Conservation (phyloP, 2,113 vertebrate species). For the Piprites chloris region DNA sequence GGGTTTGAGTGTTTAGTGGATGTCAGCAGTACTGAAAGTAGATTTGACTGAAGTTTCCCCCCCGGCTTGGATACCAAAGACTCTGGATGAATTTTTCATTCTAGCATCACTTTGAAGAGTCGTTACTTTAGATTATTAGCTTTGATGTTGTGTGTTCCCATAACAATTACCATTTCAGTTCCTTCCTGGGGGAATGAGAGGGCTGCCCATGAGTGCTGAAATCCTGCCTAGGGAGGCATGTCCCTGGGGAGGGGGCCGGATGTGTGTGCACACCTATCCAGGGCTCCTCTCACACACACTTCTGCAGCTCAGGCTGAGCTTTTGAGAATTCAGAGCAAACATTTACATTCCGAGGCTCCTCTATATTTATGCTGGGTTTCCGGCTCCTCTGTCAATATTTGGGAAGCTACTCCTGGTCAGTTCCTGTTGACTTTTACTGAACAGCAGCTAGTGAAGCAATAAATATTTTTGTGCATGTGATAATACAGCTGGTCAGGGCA, state of each 20-base stretch:
- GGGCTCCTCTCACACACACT: background rate
- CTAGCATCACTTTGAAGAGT: background rate
- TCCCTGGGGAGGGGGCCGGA: background rate
- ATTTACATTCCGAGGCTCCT: slow-evolving; percentile 63
- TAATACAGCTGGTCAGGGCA: slow-evolving; percentile 27
- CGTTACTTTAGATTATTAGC: background rate
- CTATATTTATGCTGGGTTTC: slow-evolving; percentile 42
- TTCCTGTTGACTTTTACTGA: slow-evolving; percentile 58
- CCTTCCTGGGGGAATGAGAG: background rate
- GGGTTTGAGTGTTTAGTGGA: background rate
- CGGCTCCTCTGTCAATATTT: slow-evolving; percentile 30
- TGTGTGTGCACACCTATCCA: background rate
- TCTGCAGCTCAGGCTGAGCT: background rate
- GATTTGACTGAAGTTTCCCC: background rate
- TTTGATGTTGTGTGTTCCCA: background rate
- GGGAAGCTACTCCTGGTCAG: slow-evolving; percentile 28
- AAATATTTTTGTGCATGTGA: slow-evolving; percentile 34
- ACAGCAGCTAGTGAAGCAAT: slow-evolving; percentile 29
- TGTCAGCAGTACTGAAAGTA: background rate
- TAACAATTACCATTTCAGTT: background rate
- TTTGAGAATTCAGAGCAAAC: slow-evolving; percentile 22
- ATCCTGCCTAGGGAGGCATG: background rate
- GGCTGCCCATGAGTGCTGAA: background rate
- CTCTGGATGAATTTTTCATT: background rate
- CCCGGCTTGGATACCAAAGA: background rate